Percentiles rank a stretch among this genome's conserved stretches.
Evolutionary conservation across 2,797 vertebrate genomes (phyloP).

Genomic region (Oceanodroma leucorhoa): DNA sequence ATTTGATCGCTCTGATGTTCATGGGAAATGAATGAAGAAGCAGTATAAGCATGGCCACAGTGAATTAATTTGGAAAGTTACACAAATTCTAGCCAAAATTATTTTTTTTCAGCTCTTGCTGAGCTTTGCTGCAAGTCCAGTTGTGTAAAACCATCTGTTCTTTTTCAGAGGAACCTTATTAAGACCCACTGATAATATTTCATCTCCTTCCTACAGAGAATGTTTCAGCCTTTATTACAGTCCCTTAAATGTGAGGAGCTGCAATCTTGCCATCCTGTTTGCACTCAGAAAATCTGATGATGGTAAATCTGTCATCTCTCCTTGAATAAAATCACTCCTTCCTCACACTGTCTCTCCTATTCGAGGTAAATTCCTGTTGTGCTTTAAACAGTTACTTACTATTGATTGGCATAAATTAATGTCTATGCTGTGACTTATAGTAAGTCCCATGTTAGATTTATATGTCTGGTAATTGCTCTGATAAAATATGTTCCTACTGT

Average conservation of each 20-base stretch:
- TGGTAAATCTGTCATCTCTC: slow-evolving; percentile 8
- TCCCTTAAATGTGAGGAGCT: not conserved
- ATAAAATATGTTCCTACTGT: slow-evolving; percentile 29
- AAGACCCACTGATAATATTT: slow-evolving; percentile 40
- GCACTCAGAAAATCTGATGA: not conserved
- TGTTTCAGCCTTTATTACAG: slow-evolving; percentile 6
- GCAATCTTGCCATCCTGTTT: not conserved
- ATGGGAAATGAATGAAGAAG: slow-evolving; percentile 61
- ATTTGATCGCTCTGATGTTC: slow-evolving; percentile 60
- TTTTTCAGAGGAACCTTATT: slow-evolving; percentile 42
- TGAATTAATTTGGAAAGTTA: slow-evolving; percentile 62
- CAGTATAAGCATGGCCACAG: slow-evolving; percentile 41
- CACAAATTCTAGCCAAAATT: slow-evolving; percentile 44
- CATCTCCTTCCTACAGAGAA: slow-evolving; percentile 1
- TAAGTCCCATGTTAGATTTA: not conserved
- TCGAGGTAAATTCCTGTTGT: slow-evolving; percentile 54
- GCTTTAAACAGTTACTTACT: slow-evolving; percentile 42
- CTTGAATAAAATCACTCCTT: slow-evolving; percentile 43
- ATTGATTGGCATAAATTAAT: slow-evolving; percentile 53
- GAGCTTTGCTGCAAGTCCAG: slow-evolving; percentile 1
- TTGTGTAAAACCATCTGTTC: slow-evolving; percentile 50
- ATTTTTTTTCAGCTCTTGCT: slow-evolving; percentile 11
- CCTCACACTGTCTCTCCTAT: slow-evolving; percentile 37
- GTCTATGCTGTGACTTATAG: slow-evolving; percentile 23
- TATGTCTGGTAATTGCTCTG: slow-evolving; percentile 10